These are phyloP conservation scores for Hecatera dysodea DNA, from an alignment of 2,888 invertebrate species.

Conservation along the genomic window DNA sequence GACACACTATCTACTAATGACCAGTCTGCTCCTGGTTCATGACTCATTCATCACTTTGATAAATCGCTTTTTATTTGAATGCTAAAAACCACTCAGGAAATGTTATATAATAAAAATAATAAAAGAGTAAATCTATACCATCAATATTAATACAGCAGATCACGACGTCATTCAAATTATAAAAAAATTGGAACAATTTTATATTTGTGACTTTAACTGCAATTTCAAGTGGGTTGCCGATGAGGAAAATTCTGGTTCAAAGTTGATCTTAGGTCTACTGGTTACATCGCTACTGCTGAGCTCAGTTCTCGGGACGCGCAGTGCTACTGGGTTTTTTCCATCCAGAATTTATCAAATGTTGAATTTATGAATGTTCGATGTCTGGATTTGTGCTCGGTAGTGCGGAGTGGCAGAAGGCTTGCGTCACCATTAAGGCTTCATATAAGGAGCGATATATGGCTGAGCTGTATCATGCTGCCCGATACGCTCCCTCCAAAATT, in stretches of 20 bases:
- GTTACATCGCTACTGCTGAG: neutral
- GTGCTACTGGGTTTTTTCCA: neutral
- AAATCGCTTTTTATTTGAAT: neutral
- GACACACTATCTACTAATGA: neutral
- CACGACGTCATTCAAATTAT: slow-evolving; percentile 24
- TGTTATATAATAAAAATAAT: neutral
- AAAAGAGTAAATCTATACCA: neutral
- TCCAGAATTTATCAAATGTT: neutral
- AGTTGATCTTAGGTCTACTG: neutral
- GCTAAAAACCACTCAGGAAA: slow-evolving; percentile 15
- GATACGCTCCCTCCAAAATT: too few species aligned
- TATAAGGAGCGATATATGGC: too few species aligned
- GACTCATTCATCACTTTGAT: slow-evolving; percentile 13
- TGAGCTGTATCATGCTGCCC: too few species aligned
- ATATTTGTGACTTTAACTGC: neutral
- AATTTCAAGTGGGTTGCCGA: neutral
- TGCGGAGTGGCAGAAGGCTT: neutral
- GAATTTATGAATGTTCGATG: neutral
- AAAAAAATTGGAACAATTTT: slow-evolving; percentile 19
- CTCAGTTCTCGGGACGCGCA: neutral
- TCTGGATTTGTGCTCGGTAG: too few species aligned
- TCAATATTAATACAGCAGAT: neutral
- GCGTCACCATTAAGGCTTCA: too few species aligned
- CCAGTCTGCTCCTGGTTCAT: neutral
- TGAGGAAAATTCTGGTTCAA: neutral